phyloP scores from a whole-genome alignment of 1,140 invertebrate species.

The Drosophila bipectinata region DNA sequence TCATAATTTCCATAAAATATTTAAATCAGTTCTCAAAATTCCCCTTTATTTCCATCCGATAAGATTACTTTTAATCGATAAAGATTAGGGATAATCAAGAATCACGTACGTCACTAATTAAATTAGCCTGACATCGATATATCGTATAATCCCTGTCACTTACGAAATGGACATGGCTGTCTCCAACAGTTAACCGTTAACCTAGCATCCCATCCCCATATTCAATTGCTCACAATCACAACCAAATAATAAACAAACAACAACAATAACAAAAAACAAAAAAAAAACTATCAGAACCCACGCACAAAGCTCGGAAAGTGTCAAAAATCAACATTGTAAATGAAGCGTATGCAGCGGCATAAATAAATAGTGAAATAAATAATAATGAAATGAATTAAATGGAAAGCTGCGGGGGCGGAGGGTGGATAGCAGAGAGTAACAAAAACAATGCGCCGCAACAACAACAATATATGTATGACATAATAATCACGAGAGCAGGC shows the following conservation, averaged over 20 bases:
- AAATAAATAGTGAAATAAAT: slow-evolving; percentile 75
- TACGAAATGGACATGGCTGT: slow-evolving; percentile 29
- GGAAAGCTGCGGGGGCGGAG: slow-evolving; percentile 3
- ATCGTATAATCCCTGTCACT: background rate
- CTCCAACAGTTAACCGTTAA: slow-evolving; percentile 21
- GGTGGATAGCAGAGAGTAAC: slow-evolving; percentile 19
- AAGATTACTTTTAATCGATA: background rate
- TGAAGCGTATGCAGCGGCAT: slow-evolving; percentile 47
- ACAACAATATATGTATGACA: slow-evolving; percentile 83
- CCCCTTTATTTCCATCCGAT: background rate
- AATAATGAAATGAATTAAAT: slow-evolving; percentile 76
- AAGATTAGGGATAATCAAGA: background rate
- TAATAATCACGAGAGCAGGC: slow-evolving; percentile 84
- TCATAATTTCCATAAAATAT: background rate
- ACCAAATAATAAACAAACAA: slow-evolving; percentile 31
- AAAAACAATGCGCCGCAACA: slow-evolving; percentile 47
- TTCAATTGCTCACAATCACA: slow-evolving; percentile 13
- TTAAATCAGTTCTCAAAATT: background rate
- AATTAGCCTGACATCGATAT: background rate
- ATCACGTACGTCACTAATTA: background rate
- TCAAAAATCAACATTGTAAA: slow-evolving; percentile 71
- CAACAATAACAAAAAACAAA: no score
- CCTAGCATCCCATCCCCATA: slow-evolving; percentile 20
- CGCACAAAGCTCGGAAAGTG: slow-evolving; percentile 54
- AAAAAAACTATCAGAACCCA: slow-evolving; percentile 51